Evolutionary conservation across 92 coral and sea anemone genomes (phyloP).

Genomic region (Heliopora coerulea): DNA sequence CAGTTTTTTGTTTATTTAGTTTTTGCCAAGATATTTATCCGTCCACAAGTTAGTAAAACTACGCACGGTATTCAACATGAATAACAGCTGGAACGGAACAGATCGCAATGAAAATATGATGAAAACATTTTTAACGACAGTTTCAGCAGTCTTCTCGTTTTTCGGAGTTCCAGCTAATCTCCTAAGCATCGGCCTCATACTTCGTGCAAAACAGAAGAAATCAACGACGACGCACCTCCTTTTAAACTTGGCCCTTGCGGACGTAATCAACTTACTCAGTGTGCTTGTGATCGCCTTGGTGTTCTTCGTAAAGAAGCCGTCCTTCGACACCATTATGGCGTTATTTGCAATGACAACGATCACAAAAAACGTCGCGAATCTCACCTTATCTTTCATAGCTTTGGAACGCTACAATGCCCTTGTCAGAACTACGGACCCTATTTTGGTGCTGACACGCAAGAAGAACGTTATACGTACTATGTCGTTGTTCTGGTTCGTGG

Average conservation of each 20-base stretch:
- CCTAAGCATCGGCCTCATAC: neutral
- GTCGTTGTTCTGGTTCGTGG: neutral
- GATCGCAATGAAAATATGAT: too few species aligned
- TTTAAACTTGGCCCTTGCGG: neutral
- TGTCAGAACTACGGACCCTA: neutral
- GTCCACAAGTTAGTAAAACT: too few species aligned
- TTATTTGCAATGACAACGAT: neutral
- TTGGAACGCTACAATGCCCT: slow-evolving; percentile 1
- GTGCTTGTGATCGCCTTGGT: neutral
- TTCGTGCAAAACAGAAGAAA: neutral
- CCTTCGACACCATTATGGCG: neutral
- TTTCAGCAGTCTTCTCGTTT: neutral
- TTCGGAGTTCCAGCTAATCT: neutral
- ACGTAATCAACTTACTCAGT: neutral
- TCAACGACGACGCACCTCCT: neutral
- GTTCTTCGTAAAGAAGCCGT: neutral
- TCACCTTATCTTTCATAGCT: neutral
- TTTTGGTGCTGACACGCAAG: neutral
- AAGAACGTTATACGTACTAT: neutral
- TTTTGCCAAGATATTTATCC: too few species aligned
- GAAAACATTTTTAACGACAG: neutral
- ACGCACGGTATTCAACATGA: too few species aligned
- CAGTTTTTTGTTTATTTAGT: too few species aligned
- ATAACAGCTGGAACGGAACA: too few species aligned
- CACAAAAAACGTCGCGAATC: neutral